Evolutionary conservation across 1,140 invertebrate genomes (phyloP).

Genomic region (Plodia interpunctella): DNA sequence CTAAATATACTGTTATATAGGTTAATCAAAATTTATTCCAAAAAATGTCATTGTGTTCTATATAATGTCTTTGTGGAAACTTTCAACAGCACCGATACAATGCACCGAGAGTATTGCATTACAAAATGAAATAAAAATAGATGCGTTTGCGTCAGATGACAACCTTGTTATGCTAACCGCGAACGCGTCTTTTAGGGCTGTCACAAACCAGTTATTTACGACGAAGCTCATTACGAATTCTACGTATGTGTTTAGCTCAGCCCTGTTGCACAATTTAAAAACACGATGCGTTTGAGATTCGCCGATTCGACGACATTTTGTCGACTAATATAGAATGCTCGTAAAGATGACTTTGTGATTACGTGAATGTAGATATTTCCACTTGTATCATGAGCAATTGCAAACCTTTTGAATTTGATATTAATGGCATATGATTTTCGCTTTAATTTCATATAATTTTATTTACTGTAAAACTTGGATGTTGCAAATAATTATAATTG

Average conservation of each 20-base stretch:
- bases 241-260: conserved; percentile 18
- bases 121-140: conserved; percentile 3
- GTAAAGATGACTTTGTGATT: conserved; percentile 1
- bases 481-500: too few relatives aligned
- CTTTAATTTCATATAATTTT: too few relatives aligned
- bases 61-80: background rate
- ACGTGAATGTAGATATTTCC: background rate
- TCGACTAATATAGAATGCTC: background rate
- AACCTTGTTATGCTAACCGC: conserved; percentile 13
- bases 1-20: too few relatives aligned
- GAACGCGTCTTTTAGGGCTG: conserved; percentile 15
- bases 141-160: conserved; percentile 12
- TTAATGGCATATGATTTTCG: background rate
- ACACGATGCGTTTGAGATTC: conserved; percentile 44
- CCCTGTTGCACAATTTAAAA: conserved; percentile 29
- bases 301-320: conserved; percentile 32
- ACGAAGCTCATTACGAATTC: conserved; percentile 33
- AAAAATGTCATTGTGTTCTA: too few relatives aligned
- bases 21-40: too few relatives aligned
- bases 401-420: background rate
- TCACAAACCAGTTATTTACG: conserved; percentile 19
- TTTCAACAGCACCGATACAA: background rate
- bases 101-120: background rate
- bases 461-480: too few relatives aligned
- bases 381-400: too few relatives aligned